Base-by-base conservation (phyloP, 2,888 invertebrate species). In the Lacanobia oleracea region DNA sequence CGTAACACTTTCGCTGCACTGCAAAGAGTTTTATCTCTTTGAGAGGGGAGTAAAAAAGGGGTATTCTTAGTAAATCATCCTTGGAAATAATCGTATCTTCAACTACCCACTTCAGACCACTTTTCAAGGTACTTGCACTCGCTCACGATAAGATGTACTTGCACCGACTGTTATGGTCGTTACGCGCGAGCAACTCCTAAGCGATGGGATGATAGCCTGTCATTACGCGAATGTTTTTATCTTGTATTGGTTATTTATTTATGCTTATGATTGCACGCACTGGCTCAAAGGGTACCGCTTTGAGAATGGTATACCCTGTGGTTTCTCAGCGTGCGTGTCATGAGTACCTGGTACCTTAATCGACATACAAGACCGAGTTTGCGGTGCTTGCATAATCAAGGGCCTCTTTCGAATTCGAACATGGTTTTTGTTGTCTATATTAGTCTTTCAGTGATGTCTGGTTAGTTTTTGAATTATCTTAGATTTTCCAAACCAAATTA, bases 201-300 rank as follows among this genome's bases (percentile, higher is more conserved):
- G 43, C 54, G 65, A 66, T 69, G 33, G 53, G 45, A 63, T 76
- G 66, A 68, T 81, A 71, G 75, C 77, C 70, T 64, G 84, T 71
- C 67, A 77, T 82, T 83, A 77, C 21, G 54, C 59, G 60, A 75
- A 61, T 72, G 71, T 77, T 83, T 77, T 81, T 83, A 67, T 81
- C 67, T 77, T 48, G 37, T 68, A 79, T 77, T 62, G 63, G 64
- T 66, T 68, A 65, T 81, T 68, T 71, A 71, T 71, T 77, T 67
- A 67, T 80, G 54, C 51, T 48, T 27, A 10, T 59, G 16, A 67
- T 77, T 66, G 67, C 81, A 72, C 67, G 73, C 81, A 74, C 59
- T 1, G 33, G 1, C 53, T 66, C 57, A 80, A 75, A 78, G 43
- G 53, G 33, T 23, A 53, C 65, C 78, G 65, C 69, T 80, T 73